Evolutionary conservation across 2,113 vertebrate species (phyloP).

Genomic region (Ptyas mucosa): DNA sequence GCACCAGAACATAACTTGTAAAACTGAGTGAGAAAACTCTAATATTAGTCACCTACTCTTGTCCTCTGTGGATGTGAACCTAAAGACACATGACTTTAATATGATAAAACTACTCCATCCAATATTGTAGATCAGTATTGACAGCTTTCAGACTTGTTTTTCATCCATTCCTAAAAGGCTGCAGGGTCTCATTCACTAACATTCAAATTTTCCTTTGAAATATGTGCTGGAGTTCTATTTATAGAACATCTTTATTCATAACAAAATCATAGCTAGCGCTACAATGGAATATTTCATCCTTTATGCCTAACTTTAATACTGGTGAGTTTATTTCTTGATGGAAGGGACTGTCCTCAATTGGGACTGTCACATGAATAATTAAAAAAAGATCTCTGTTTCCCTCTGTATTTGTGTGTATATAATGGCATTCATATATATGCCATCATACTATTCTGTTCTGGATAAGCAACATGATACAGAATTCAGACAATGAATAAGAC

Average conservation of each 20-base stretch:
- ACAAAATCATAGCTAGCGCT: conserved; percentile 46
- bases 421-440: neutral
- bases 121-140: conserved; percentile 33
- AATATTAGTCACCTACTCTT: conserved; percentile 23
- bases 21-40: neutral
- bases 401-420: neutral
- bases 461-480: neutral
- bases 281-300: conserved; percentile 49
- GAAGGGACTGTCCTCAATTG: conserved; percentile 17
- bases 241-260: conserved; percentile 45
- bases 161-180: conserved; percentile 12
- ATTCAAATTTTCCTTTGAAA: conserved; percentile 49
- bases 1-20: neutral
- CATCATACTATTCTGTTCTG: neutral
- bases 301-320: conserved; percentile 51
- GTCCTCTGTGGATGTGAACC: neutral
- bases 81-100: conserved; percentile 29
- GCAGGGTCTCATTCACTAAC: neutral
- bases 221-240: conserved; percentile 33
- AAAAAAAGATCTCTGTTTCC: neutral
- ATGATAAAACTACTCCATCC: conserved; percentile 37
- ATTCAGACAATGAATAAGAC: neutral
- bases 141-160: neutral
- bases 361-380: conserved; percentile 27
- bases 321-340: conserved; percentile 41